Base-by-base conservation (phyloP, 2,888 invertebrate genomes). In the Epinotia ramella region DNA sequence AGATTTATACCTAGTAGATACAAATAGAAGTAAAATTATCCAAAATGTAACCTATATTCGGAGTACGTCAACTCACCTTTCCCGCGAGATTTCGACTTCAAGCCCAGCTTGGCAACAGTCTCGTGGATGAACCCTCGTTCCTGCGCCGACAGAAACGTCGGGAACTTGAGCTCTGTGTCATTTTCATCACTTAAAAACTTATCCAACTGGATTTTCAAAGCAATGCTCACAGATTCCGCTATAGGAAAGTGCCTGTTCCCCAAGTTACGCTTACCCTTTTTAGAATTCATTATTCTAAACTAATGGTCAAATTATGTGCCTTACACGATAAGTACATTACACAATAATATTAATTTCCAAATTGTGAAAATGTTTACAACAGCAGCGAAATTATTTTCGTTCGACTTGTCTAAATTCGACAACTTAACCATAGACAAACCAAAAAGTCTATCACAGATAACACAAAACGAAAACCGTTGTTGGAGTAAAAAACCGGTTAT, bases 41-140 rank as follows among this genome's bases (percentile, higher is more conserved):
- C 24, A 44, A 28, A 46, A 60, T 56, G 59, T 44, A 78, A 80
- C 76, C 76, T 74, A 63, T 57, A 28, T 56, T 44, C 44, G 72
- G 57, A 49, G 49, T 69, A 49, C 62, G 65, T 68, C 67, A 77
- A 75, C 79, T 81, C 87, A 97, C 97, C 96, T 93, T 96, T 97
- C 95, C 98, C 98, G 91, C 96, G 95, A 83, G 97, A 98, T 91
- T 97, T 97, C 2, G 97, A 97, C 84, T 96, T 96, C 46, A 98
- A 90, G 7, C 97, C 97, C 79, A 96, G 89, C 79, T 95, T 94
- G 65, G 94, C 95, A 60, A 96, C 96, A 44, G 96, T 95, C 79
- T 96, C 95, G 87, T 98, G 98, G 77, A 98, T 96, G 85, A 97
- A 98, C 13, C 97, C 97, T 80, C 98, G 95, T 88, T 98, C 97